A percentile compares a stretch with the other conserved stretches of the same genome.
phyloP scores from a whole-genome alignment of 2,888 invertebrate species.

The Eucriotettix oculatus region DNA sequence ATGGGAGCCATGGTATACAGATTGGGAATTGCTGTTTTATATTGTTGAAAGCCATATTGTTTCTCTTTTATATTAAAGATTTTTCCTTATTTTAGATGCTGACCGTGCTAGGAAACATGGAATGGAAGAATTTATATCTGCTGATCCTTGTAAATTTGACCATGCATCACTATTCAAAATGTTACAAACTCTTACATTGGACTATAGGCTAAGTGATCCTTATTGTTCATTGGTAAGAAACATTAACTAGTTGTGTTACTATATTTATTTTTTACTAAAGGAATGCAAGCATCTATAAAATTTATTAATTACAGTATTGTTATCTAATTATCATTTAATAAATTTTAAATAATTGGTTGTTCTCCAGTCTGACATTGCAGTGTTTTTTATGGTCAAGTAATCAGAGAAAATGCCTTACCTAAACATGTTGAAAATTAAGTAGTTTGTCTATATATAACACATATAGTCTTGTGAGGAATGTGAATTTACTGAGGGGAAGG shows the following conservation, averaged over 20 bases:
- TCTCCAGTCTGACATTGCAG: too few species aligned
- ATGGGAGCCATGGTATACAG: neutral
- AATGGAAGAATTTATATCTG: constrained; percentile 98
- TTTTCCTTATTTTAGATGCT: constrained; percentile 46
- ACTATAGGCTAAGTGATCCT: constrained; percentile 93
- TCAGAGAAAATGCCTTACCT: too few species aligned
- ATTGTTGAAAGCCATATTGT: neutral
- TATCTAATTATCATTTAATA: too few species aligned
- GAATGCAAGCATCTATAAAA: too few species aligned
- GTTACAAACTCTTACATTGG: constrained; percentile 82
- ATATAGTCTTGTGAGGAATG: too few species aligned
- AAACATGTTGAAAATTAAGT: too few species aligned
- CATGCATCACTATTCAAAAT: constrained; percentile 85
- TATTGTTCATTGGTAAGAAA: constrained; percentile 82
- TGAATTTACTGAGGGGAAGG: too few species aligned
- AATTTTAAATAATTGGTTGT: too few species aligned
- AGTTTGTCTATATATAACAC: too few species aligned
- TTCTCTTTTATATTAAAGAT: neutral
- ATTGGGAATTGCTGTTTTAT: neutral
- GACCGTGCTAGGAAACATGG: constrained; percentile 96
- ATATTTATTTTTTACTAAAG: too few species aligned
- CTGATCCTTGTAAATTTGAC: constrained; percentile 95
- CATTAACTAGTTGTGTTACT: neutral
- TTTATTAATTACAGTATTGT: too few species aligned
- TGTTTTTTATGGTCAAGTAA: too few species aligned